Conservation (phyloP, 2,113 vertebrate species). For the Struthio camelus region DNA sequence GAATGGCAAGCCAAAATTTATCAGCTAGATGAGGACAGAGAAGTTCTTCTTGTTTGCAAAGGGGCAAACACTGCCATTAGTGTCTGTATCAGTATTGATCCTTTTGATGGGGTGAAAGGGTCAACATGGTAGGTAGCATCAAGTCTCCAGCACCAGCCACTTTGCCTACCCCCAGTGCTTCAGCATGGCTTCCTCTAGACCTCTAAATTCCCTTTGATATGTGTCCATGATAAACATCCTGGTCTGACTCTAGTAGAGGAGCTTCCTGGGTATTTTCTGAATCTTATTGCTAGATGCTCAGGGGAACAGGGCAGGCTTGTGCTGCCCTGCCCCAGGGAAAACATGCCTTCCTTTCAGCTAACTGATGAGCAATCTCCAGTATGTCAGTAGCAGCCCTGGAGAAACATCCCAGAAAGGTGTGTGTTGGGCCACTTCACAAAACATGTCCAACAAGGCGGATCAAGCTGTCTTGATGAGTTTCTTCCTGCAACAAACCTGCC, state of each 20-base stretch:
- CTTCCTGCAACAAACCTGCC: background rate
- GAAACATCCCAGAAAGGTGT: background rate
- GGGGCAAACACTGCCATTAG: background rate
- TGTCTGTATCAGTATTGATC: background rate
- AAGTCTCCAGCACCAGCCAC: background rate
- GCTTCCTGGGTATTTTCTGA: background rate
- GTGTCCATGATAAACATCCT: background rate
- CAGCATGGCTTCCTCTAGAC: background rate
- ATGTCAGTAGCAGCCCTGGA: background rate
- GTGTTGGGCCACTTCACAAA: background rate
- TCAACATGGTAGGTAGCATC: background rate
- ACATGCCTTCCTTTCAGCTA: background rate
- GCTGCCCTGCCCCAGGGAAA: background rate
- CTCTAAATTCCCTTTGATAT: background rate
- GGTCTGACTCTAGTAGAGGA: background rate
- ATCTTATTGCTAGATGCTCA: background rate
- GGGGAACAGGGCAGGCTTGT: background rate
- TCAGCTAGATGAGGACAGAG: background rate
- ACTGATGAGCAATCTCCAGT: accelerated
- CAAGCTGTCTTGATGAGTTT: background rate
- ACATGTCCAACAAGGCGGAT: accelerated
- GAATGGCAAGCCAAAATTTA: background rate
- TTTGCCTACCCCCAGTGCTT: background rate
- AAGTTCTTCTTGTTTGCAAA: background rate
- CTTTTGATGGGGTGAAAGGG: background rate